phyloP scores from a whole-genome alignment of 2,113 vertebrate species.

The Charina bottae region DNA sequence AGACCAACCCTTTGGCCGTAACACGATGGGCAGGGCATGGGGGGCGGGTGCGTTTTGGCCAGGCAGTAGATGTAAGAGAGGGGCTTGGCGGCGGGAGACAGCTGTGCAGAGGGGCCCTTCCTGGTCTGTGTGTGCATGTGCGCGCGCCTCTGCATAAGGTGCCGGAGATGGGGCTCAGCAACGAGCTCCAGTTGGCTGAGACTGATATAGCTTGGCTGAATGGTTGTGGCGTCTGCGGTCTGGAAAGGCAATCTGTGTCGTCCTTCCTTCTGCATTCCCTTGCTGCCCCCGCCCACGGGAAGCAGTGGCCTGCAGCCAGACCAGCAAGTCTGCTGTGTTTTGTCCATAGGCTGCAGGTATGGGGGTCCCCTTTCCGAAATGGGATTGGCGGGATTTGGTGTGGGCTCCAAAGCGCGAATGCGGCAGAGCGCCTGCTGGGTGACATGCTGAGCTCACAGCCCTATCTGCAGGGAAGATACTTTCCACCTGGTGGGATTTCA shows the following conservation, averaged over 20 bases:
- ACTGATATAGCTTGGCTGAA: neutral
- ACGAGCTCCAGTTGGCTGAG: neutral
- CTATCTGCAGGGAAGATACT: no score
- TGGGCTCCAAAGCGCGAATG: no score
- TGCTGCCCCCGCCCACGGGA: neutral
- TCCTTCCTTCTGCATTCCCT: neutral
- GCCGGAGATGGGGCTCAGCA: neutral
- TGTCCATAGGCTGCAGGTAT: neutral
- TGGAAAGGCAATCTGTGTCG: neutral
- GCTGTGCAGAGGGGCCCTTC: no score
- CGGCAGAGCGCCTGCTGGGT: no score
- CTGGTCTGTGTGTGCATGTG: no score
- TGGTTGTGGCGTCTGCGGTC: neutral
- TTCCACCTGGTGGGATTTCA: no score
- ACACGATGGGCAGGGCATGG: neutral
- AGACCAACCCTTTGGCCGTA: neutral
- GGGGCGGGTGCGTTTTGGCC: neutral
- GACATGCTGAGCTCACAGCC: no score
- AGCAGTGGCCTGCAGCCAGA: neutral
- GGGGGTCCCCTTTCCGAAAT: no score
- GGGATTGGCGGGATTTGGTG: no score
- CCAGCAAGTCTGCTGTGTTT: neutral
- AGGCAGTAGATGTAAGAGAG: neutral
- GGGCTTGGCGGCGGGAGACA: no score
- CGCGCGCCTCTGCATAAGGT: no score